Evolutionary conservation across 2,797 vertebrate species (phyloP).

Genomic region (Harpagifer antarcticus): DNA sequence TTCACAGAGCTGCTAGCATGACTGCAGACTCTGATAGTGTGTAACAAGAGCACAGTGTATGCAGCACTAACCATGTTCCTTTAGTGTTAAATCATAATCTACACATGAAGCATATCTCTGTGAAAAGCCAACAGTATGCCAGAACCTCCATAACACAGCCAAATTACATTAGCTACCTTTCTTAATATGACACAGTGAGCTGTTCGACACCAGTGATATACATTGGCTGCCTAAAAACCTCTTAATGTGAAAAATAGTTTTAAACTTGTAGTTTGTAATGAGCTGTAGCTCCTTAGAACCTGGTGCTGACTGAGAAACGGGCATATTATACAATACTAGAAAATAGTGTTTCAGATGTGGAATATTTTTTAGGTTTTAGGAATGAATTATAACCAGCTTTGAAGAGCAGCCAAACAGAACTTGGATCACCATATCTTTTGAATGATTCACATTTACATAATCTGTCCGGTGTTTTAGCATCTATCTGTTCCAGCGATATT

Average conservation of each 20-base stretch:
- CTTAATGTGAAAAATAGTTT: background rate
- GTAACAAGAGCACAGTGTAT: background rate
- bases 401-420: background rate
- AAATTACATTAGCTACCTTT: background rate
- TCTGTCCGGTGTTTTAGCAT: background rate
- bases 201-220: background rate
- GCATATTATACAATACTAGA: background rate
- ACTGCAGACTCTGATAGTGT: background rate
- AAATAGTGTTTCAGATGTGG: background rate
- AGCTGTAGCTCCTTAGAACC: background rate
- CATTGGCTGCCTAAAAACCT: background rate
- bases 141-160: background rate
- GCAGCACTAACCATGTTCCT: background rate
- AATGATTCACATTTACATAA: constrained; percentile 14
- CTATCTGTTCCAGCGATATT: background rate
- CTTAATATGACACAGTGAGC: background rate
- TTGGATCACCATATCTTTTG: background rate
- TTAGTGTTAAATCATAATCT: background rate
- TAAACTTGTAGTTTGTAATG: background rate
- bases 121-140: background rate
- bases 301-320: background rate
- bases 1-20: background rate
- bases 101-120: background rate
- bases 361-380: background rate
- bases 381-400: background rate